Conservation (phyloP, 92 coral and sea anemone genomes). For the Pocillopora meandrina region DNA sequence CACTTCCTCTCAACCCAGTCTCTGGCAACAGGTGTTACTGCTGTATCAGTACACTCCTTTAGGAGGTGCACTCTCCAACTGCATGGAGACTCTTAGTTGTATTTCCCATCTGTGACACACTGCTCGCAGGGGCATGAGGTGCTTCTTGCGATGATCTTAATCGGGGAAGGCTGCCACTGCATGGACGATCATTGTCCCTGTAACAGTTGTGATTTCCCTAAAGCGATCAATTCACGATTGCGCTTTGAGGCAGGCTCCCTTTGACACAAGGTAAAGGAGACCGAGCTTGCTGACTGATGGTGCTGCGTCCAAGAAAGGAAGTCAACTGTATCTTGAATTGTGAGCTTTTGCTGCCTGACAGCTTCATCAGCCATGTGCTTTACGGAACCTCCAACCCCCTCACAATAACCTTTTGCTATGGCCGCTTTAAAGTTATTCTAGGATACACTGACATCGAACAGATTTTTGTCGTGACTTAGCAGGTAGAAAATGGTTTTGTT, state of each 20-base stretch:
- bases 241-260: slow-evolving; percentile 27
- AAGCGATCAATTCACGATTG: slow-evolving; percentile 26
- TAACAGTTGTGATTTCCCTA: slow-evolving; percentile 20
- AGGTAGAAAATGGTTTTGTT: slow-evolving; percentile 59
- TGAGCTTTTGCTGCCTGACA: slow-evolving; percentile 40
- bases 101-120: slow-evolving; percentile 26
- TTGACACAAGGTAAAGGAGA: slow-evolving; percentile 20
- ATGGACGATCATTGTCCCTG: slow-evolving; percentile 53
- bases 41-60: slow-evolving; percentile 1
- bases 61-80: slow-evolving; percentile 12
- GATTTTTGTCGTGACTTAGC: slow-evolving; percentile 12
- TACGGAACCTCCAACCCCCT: slow-evolving; percentile 54
- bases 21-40: slow-evolving; percentile 13
- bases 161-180: slow-evolving; percentile 29
- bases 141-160: slow-evolving; percentile 38
- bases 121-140: slow-evolving; percentile 51
- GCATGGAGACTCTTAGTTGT: slow-evolving; percentile 5
- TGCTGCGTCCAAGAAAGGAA: slow-evolving; percentile 51
- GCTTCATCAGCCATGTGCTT: slow-evolving; percentile 62
- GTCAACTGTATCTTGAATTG: slow-evolving; percentile 46
- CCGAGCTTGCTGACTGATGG: slow-evolving; percentile 31
- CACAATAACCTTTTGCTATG: slow-evolving; percentile 47
- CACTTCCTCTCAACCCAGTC: slow-evolving; percentile 45
- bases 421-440: slow-evolving; percentile 68
- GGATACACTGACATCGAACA: slow-evolving; percentile 36